phyloP scores from a whole-genome alignment of 1,140 invertebrate species.

The Lasioglossum albipes region DNA sequence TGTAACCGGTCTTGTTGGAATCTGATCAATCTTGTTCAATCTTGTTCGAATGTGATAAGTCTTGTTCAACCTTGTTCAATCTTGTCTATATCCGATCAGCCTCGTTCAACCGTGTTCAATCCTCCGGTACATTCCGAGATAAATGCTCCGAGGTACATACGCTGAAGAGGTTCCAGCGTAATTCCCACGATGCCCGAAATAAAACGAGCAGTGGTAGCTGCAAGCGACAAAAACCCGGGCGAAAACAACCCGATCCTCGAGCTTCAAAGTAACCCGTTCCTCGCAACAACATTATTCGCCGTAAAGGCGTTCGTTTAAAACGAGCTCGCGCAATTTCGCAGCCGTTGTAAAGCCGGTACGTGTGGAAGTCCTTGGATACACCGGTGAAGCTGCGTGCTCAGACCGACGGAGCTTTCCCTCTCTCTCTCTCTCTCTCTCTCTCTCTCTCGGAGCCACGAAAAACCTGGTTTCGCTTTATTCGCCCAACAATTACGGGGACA shows the following conservation, averaged over 20 bases:
- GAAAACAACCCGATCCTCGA: too few species aligned
- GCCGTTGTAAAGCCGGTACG: background rate
- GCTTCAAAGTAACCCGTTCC: constrained; percentile 18
- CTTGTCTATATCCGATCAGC: too few species aligned
- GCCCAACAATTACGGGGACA: constrained; percentile 39
- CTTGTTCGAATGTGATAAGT: too few species aligned
- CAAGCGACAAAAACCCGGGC: background rate
- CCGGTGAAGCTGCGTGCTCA: background rate
- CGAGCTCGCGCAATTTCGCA: constrained; percentile 15
- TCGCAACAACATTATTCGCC: constrained; percentile 10
- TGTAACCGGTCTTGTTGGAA: too few species aligned
- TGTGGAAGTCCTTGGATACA: too few species aligned
- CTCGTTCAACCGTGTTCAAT: too few species aligned
- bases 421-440: too few species aligned
- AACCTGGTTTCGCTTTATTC: constrained; percentile 26
- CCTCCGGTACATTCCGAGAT: too few species aligned
- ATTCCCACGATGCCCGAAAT: background rate
- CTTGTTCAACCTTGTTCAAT: too few species aligned
- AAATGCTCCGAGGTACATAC: background rate
- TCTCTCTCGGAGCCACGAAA: background rate
- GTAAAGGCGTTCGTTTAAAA: constrained; percentile 22
- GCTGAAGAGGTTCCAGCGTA: background rate
- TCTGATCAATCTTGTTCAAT: too few species aligned
- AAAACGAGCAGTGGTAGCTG: background rate
- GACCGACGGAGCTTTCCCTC: background rate